Percentiles rank a stretch among this genome's conserved stretches.
Conservation (phyloP, 2,113 vertebrate species). For the Lampris megalopsis region DNA sequence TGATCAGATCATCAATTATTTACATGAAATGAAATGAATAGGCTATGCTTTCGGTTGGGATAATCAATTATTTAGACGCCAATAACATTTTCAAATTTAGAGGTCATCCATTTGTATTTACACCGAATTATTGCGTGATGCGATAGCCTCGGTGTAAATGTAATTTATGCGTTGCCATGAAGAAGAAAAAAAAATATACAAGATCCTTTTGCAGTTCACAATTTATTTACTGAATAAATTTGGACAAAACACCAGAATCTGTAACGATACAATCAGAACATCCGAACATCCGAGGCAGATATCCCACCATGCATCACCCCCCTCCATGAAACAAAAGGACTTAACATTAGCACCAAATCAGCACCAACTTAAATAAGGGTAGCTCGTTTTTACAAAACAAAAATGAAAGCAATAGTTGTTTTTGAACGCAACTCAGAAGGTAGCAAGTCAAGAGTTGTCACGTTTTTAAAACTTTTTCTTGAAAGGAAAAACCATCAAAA, state of each 20-base stretch:
- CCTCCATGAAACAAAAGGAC: constrained; percentile 80
- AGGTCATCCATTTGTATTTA: neutral
- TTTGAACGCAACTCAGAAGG: constrained; percentile 87
- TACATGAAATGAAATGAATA: neutral
- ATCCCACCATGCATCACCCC: constrained; percentile 96
- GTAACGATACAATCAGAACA: constrained; percentile 99
- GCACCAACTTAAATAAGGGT: constrained; percentile 88
- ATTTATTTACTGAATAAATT: constrained; percentile 99
- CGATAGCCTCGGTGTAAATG: neutral
- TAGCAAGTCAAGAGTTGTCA: constrained; percentile 80
- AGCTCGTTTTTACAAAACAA: constrained; percentile 85
- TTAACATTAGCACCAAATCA: constrained; percentile 95
- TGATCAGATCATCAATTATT: neutral
- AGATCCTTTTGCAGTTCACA: constrained; percentile 89
- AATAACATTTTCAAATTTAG: neutral
- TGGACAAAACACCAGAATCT: constrained; percentile 99
- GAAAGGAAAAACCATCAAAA: constrained; percentile 1
- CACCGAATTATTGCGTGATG: no score
- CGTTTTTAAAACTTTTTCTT: constrained; percentile 70
- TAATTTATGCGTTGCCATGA: neutral
- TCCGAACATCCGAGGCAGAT: constrained; percentile 99
- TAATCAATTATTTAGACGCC: neutral
- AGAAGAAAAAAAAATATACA: constrained; percentile 21
- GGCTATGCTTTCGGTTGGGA: neutral
- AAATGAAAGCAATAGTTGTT: constrained; percentile 76